Evolutionary conservation across 2,888 invertebrate genomes (phyloP), one percentile per base, ranked within the genome.

Genomic region (Calliopum simillimum): DNA sequence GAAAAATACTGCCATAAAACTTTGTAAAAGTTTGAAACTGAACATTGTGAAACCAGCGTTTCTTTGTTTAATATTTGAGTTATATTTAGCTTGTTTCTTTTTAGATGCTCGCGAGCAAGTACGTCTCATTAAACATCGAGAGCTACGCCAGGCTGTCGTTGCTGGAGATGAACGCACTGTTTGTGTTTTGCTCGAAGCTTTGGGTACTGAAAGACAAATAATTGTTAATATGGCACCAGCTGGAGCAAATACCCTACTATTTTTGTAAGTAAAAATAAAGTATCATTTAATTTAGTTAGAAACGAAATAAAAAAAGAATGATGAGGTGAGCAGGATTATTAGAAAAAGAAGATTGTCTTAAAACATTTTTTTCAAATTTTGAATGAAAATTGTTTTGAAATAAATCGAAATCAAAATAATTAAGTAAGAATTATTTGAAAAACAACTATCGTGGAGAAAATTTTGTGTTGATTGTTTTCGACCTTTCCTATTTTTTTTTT

Each of bases 201-300:
- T 93, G 62, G 91, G 90, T 0, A 83, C 87, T 69, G 90, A 91
- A 77, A 91, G 93, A 0, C 92, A 92, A 65, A 89, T 91, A 63
- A 89, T 97, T 67, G 90, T 95, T 76, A 97, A 97, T 84, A 90
- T 95, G 88, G 93, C 96, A 3, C 95, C 95, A 1, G 93, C 92
- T 71, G 97, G 96, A 1, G 94, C 94, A 21, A 95, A 94, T 80
- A 96, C 96, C 0, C 86, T 97, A 73, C 87, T 98, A 43, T 97
- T 95, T 83, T 90, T 92, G 95, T 95, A 82, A 90, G 92, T 88
- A 44, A 3, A 33, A 49, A 5, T 23, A 13, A n/a, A 53, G 14
- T 46, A 8, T 21, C 21, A 44, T n/a, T 43, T 33, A 14, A 14
- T 44, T 19, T 25, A 61, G 14, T 43, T 12, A 49, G 49, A 62